Evolutionary conservation across 1,140 invertebrate species (phyloP).

Genomic region (Chironomus tepperi): DNA sequence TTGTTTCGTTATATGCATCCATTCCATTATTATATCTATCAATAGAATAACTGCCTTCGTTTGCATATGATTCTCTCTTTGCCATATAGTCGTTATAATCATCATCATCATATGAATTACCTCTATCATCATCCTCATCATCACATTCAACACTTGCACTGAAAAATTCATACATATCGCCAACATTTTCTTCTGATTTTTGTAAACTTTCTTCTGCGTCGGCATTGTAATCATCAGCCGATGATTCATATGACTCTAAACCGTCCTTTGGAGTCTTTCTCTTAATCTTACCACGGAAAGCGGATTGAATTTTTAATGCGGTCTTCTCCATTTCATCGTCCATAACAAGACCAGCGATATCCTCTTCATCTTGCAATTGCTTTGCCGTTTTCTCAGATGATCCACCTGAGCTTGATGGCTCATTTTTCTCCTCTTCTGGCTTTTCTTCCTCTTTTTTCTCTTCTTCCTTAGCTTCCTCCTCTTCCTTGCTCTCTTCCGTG

Average conservation of each 20-base stretch:
- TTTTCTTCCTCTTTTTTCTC: not conserved
- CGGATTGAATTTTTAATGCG: conserved; percentile 61
- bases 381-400: conserved; percentile 3
- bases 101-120: not conserved
- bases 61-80: not conserved
- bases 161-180: not conserved
- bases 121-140: not conserved
- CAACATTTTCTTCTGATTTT: not conserved
- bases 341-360: conserved; percentile 1
- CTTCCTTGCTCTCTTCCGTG: not conserved
- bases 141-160: not conserved
- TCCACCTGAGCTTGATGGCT: not conserved
- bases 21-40: not conserved
- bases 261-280: not conserved
- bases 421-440: not conserved
- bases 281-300: conserved; percentile 46
- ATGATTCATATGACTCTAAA: not conserved
- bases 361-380: conserved; percentile 21
- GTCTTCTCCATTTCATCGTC: conserved; percentile 42
- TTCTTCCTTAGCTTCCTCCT: not conserved
- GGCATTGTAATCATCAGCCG: not conserved
- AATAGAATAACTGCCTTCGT: not conserved
- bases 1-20: not conserved
- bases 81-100: not conserved
- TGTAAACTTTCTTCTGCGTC: not conserved